phyloP scores from a whole-genome alignment of 2,797 vertebrate species.

The Leuciscus waleckii region DNA sequence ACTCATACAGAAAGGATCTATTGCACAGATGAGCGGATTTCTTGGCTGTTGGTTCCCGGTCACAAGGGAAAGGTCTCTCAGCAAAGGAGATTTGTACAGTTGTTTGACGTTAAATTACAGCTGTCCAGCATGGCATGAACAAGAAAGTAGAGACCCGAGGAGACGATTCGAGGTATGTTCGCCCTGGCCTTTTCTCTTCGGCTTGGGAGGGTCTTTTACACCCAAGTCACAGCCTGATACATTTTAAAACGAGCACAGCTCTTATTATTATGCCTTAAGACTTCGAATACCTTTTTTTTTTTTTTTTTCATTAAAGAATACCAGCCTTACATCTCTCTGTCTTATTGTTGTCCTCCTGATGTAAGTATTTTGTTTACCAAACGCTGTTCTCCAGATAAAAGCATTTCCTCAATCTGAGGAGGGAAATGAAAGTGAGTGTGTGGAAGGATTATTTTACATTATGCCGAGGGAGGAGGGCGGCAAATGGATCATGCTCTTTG shows the following conservation, averaged over 20 bases:
- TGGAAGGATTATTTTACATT: constrained; percentile 48
- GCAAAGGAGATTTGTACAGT: constrained; percentile 62
- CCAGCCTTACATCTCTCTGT: constrained; percentile 26
- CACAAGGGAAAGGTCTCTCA: constrained; percentile 53
- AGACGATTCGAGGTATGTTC: constrained; percentile 42
- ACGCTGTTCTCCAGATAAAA: constrained; percentile 39
- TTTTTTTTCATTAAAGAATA: constrained; percentile 30
- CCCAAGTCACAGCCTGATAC: constrained; percentile 50
- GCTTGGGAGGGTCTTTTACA: constrained; percentile 36
- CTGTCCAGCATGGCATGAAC: constrained; percentile 57
- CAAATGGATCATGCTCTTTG: constrained; percentile 53
- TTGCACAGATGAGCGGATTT: constrained; percentile 23
- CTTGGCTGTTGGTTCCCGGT: constrained; percentile 25
- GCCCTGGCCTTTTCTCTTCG: constrained; percentile 23
- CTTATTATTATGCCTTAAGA: constrained; percentile 71
- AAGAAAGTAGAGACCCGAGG: constrained; percentile 47
- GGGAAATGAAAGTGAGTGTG: constrained; percentile 26
- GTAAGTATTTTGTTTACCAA: constrained; percentile 39
- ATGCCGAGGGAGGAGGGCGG: constrained; percentile 28
- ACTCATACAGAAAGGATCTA: constrained; percentile 32
- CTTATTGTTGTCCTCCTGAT: constrained; percentile 25
- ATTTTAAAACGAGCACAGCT: constrained; percentile 68
- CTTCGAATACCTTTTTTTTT: constrained; percentile 39
- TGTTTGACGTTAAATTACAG: constrained; percentile 62
- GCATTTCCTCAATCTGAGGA: constrained; percentile 55